Base-by-base conservation (phyloP, 2,888 invertebrate genomes). In the Aporophyla nigra region DNA sequence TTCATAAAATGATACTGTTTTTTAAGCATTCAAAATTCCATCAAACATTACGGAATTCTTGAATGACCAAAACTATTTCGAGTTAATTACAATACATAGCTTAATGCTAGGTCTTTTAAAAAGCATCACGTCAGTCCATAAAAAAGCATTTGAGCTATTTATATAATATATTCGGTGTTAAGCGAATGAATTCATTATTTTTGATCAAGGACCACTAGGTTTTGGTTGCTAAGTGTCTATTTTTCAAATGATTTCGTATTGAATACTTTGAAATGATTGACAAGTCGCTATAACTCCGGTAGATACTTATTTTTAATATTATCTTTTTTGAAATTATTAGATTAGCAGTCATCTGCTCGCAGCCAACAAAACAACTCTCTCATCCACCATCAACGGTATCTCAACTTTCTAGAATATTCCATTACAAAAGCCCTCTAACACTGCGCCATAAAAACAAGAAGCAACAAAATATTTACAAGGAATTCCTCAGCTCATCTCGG, bases 401-500 rank as follows among this genome's bases (percentile, higher is more conserved):
- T 66, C 53, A 74, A 74, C 69, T 83, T 84, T 83, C 71, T 74
- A 27, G 69, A 84, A 78, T 78, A 82, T 85, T 78, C 78, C 74
- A 82, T 78, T 75, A 74, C 68, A 43, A 65, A 68, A 73, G 46
- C 72, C 59, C 62, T 72, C 71, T 71, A 69, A 77, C 65, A 82
- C 73, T 59, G 54, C 63, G 49, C 69, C 53, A 68, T 77, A 83
- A 80, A 83, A 86, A 81, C 76, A 81, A 77, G 71, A 85, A 83
- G 73, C 77, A 78, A 83, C 86, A 86, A 82, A 86, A 85, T 83
- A 83, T 82, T 82, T 84, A 86, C 86, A 74, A 75, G 72, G 66
- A 82, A 82, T 82, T 78, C 79, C 80, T 82, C 80, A 92, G 86
- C 85, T 92, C 91, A 90, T 91, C 90, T 86, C 76, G 56, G 86